These are phyloP conservation scores for Lepidurus couesii DNA, from an alignment of 1,140 invertebrate species.

Conservation along the genomic window DNA sequence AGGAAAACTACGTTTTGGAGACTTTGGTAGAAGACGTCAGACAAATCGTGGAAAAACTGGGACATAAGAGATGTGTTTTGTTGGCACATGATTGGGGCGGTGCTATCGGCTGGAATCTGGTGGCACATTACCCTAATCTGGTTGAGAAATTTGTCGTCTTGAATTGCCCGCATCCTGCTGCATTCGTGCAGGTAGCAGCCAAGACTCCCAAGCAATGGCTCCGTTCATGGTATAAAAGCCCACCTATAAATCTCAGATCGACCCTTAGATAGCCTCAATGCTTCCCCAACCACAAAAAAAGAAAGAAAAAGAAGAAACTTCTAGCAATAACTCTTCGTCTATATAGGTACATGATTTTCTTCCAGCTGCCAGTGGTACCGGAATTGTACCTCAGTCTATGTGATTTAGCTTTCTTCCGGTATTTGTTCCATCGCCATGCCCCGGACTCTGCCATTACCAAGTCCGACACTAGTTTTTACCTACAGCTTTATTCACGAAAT, in stretches of 20 bases:
- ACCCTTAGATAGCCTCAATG: not conserved
- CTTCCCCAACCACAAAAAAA: not conserved
- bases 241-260: not conserved
- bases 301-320: not conserved
- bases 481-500: conserved; percentile 30
- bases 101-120: conserved; percentile 64
- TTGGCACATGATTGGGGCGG: conserved; percentile 79
- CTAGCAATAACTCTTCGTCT: not conserved
- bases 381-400: conserved; percentile 23
- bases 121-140: conserved; percentile 57
- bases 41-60: conserved; percentile 60
- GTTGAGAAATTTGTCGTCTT: conserved; percentile 66
- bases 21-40: conserved; percentile 61
- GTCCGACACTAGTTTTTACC: conserved; percentile 29
- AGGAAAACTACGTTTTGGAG: conserved; percentile 56
- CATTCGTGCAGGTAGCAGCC: conserved; percentile 25
- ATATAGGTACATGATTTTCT: conserved; percentile 33
- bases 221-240: conserved; percentile 24
- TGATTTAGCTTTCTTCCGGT: conserved; percentile 26
- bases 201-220: conserved; percentile 24
- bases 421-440: conserved; percentile 29
- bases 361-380: conserved; percentile 29
- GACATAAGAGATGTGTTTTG: conserved; percentile 52
- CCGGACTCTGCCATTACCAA: conserved; percentile 20
- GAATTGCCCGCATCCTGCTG: conserved; percentile 64